Evolutionary conservation across 2,888 invertebrate species (phyloP), one percentile per base, ranked within the genome.

Genomic region (Monochamus alternatus): DNA sequence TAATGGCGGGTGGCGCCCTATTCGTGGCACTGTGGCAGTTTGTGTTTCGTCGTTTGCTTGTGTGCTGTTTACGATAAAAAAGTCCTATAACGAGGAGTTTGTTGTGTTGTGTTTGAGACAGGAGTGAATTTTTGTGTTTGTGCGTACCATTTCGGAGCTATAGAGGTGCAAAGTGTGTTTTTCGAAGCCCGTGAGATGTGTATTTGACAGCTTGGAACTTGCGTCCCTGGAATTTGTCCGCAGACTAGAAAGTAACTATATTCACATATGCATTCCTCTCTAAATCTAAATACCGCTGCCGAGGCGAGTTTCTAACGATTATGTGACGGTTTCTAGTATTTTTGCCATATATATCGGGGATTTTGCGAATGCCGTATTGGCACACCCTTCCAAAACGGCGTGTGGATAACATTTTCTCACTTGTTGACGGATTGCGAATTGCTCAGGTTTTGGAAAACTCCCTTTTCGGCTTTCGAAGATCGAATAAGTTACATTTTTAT

Each of bases 1-100:
- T 75, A 79, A 81, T 77, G 79, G 78, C 82, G 83, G 22, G 79
- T 85, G 85, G 85, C 86, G 85, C 84, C 82, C 77, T 78, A 81
- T 78, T 81, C 84, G 84, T 85, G 83, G 82, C 84, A 83, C 82
- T 84, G n/a, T 76, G 75, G 60, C 75, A 78, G 78, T 80, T 75
- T 66, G 76, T 68, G 62, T 75, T 75, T 73, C 62, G 79, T 73
- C 76, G 77, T 76, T 74, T 51, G 73, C 68, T 76, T 55, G 75
- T 58, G 77, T 65, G 47, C 62, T 70, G 60, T 71, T 71, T 70
- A 76, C 64, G 74, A 69, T 72, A 75, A 67, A 78, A 73, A 73
- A 74, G 73, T 38, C 7, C 63, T 52, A 72, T 58, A 75, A 70
- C 74, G 63, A 65, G 59, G 63, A 65, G 59, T 69, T 69, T 60